A percentile compares a stretch with the other conserved stretches of the same genome.
Evolutionary conservation across 2,113 vertebrate genomes (phyloP).

Genomic region (Ceuthmochares aereus): DNA sequence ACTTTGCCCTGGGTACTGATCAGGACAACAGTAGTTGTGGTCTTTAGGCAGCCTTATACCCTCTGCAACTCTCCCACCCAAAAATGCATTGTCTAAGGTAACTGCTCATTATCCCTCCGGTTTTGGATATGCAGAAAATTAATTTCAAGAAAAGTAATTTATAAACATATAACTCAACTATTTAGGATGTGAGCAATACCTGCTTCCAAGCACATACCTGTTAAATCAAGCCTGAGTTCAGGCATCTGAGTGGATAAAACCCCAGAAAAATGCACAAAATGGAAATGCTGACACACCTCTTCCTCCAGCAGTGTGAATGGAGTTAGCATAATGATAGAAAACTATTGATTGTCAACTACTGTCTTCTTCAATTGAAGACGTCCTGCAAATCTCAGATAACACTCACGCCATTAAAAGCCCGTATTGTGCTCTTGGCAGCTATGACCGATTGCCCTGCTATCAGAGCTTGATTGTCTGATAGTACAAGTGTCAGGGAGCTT

Average conservation of each 20-base stretch:
- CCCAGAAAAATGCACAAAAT: not conserved
- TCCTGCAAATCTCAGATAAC: conserved; percentile 74
- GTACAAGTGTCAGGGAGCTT: conserved; percentile 73
- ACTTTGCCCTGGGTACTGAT: not conserved
- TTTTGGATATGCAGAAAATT: not conserved
- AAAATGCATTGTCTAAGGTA: not conserved
- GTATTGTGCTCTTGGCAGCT: conserved; percentile 77
- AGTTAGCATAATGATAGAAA: conserved; percentile 55
- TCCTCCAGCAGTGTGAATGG: conserved; percentile 29
- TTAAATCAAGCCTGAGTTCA: not conserved
- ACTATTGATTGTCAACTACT: conserved; percentile 60
- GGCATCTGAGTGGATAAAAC: not conserved
- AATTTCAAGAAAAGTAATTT: not conserved
- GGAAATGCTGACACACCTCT: conserved; percentile 62
- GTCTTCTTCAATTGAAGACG: conserved; percentile 55
- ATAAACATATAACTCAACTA: not conserved
- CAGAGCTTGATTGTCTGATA: conserved; percentile 79
- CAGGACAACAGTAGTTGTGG: not conserved
- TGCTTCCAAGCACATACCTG: not conserved
- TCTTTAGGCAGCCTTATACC: accelerated
- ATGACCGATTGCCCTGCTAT: conserved; percentile 75
- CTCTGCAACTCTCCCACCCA: not conserved
- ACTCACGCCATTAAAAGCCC: conserved; percentile 68
- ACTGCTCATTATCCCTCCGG: not conserved
- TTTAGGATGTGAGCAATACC: not conserved